Evolutionary conservation across 2,797 vertebrate genomes (phyloP).

Genomic region (Acrossocheilus fasciatus): DNA sequence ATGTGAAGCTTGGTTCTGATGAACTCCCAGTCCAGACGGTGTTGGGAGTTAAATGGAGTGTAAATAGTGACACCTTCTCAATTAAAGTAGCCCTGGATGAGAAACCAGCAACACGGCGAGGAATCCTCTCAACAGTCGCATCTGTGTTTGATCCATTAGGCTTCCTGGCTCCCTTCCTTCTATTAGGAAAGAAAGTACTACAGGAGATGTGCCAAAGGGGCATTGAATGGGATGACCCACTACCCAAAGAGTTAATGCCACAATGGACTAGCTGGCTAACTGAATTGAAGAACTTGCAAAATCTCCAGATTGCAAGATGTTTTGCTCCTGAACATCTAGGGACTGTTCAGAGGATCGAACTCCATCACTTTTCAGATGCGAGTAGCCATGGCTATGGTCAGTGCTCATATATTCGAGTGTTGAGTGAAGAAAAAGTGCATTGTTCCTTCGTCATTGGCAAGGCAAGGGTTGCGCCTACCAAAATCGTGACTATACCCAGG

Average conservation of each 20-base stretch:
- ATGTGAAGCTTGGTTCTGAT: conserved; percentile 25
- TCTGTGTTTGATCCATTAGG: conserved; percentile 53
- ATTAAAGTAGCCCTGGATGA: conserved; percentile 32
- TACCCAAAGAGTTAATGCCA: conserved; percentile 1
- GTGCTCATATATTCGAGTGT: conserved; percentile 31
- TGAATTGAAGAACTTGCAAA: conserved; percentile 37
- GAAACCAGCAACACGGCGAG: conserved; percentile 17
- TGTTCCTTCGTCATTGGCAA: conserved; percentile 49
- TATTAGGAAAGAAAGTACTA: conserved; percentile 41
- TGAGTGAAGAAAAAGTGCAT: conserved; percentile 34
- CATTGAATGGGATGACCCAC: conserved; percentile 51
- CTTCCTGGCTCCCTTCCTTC: conserved; percentile 50
- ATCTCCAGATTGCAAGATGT: conserved; percentile 40
- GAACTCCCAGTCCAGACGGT: conserved; percentile 51
- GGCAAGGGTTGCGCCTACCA: conserved; percentile 31
- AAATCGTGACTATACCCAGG: conserved; percentile 46
- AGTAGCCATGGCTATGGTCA: conserved; percentile 38
- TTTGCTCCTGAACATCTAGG: neutral
- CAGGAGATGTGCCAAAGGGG: conserved; percentile 58
- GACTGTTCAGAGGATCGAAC: conserved; percentile 18
- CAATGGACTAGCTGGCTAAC: conserved; percentile 42
- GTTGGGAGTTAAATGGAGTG: conserved; percentile 46
- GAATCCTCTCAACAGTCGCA: conserved; percentile 32
- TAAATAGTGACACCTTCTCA: conserved; percentile 6
- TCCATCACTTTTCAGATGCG: conserved; percentile 45